Evolutionary conservation across 2,888 invertebrate species (phyloP).

Genomic region (Polyommatus icarus): DNA sequence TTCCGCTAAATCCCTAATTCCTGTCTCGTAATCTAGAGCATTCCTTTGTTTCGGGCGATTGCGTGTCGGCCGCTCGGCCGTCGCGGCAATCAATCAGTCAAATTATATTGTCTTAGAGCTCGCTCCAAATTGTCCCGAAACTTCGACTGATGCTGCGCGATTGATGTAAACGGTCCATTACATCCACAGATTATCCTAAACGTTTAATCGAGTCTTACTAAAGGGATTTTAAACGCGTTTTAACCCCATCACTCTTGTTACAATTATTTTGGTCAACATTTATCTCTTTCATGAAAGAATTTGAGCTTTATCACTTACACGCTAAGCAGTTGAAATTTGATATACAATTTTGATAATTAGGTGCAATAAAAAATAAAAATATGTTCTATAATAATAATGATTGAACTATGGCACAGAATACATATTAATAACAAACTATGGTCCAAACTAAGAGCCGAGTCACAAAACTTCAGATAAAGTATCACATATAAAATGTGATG

Average conservation of each 20-base stretch:
- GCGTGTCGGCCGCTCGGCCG: conserved; percentile 45
- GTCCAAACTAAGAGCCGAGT: too few species aligned
- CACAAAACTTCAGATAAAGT: too few species aligned
- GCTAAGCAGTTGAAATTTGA: neutral
- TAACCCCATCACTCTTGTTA: neutral
- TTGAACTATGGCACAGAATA: too few species aligned
- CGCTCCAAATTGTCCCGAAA: conserved; percentile 62
- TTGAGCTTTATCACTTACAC: neutral
- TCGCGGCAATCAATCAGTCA: conserved; percentile 71
- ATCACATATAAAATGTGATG: too few species aligned
- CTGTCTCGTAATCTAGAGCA: conserved; percentile 28
- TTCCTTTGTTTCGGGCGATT: conserved; percentile 41
- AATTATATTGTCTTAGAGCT: conserved; percentile 76
- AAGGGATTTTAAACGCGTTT: conserved; percentile 2
- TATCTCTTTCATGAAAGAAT: neutral
- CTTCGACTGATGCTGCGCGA: conserved; percentile 46
- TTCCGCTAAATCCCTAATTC: conserved; percentile 8
- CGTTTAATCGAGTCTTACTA: conserved; percentile 36
- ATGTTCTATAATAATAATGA: too few species aligned
- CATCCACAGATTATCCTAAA: conserved; percentile 37
- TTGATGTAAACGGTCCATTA: conserved; percentile 49
- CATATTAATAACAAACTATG: too few species aligned
- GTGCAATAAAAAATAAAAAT: too few species aligned
- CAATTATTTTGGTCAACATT: neutral
- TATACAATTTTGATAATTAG: too few species aligned